Evolutionary conservation across 2,113 vertebrate species (phyloP), one percentile per base, ranked within the genome.

Genomic region (Lasiurus borealis): DNA sequence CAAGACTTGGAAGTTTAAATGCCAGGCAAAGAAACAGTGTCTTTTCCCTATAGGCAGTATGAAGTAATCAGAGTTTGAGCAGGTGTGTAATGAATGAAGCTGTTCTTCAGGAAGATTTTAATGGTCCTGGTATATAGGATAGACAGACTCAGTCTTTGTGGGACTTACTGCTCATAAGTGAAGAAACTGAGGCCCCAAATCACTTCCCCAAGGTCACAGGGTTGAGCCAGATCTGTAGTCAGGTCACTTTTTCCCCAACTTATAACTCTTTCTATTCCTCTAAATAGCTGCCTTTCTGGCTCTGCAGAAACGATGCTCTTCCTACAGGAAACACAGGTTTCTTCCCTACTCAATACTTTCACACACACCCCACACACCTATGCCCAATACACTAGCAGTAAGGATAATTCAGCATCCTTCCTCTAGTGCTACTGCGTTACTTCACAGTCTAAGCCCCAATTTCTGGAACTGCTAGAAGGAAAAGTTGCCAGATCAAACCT

Each of bases 71-170:
- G 87, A 52, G 66, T 68, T 54, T 81, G 23, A 88, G 76, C 80
- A 94, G 44, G 34, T 29, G 13, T 8, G 6, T 48, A 19, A 40
- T 69, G 21, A 62, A 64, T 64, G 27, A 82, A 76, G 21, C 77
- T 90, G 48, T 64, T 95, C 73, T 93, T 93, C 31, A 66, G 88
- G 80, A 92, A 87, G 71, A 93, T 71, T 59, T 81, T 69, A 36
- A 73, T 34, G 81, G 66, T 66, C 19, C 34, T 50, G 64, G 57
- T 50, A 48, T 9, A 48, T 5, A 44, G 36, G 27, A 73, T 9
- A 73, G 25, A 88, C 14, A 92, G 80, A 82, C 50, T 5, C 48
- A 48, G 31, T 77, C 10, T 90, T 91, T 81, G 85, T 90, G 73
- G 71, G 34, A 90, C 66, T 92, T 68, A 66, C 9, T 66, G n/a